phyloP scores from a whole-genome alignment of 2,113 vertebrate genomes.

The Rhea pennata region DNA sequence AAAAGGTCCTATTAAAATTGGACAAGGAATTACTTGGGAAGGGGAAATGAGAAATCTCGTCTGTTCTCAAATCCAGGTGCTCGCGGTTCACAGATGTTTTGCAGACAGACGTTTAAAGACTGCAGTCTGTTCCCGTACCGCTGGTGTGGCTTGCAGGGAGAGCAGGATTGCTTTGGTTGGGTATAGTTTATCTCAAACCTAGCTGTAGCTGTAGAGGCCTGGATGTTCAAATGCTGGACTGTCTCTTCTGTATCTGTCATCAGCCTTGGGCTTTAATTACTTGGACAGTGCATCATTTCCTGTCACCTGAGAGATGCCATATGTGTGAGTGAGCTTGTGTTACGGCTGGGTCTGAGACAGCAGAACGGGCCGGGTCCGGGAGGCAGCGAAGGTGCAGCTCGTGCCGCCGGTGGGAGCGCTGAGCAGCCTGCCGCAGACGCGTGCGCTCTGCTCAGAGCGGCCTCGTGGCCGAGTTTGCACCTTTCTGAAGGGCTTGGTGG shows the following conservation, averaged over 20 bases:
- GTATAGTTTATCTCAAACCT: neutral
- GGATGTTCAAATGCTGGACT: neutral
- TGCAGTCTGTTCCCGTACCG: rapidly evolving
- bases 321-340: slow-evolving; percentile 63
- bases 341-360: slow-evolving; percentile 1
- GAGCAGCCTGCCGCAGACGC: neutral
- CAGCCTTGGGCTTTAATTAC: slow-evolving; percentile 62
- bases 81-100: neutral
- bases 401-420: rapidly evolving
- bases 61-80: neutral
- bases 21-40: neutral
- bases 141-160: neutral
- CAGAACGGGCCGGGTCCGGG: neutral
- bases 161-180: neutral
- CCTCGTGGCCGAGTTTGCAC: neutral
- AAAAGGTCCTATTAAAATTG: neutral
- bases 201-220: neutral
- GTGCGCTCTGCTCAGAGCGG: rapidly evolving
- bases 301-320: slow-evolving; percentile 47
- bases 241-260: neutral
- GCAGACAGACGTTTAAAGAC: neutral
- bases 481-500: neutral
- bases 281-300: slow-evolving; percentile 25
- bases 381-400: neutral
- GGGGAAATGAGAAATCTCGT: neutral